phyloP scores from a whole-genome alignment of 2,797 vertebrate species.

The Hozukius guyotensis region DNA sequence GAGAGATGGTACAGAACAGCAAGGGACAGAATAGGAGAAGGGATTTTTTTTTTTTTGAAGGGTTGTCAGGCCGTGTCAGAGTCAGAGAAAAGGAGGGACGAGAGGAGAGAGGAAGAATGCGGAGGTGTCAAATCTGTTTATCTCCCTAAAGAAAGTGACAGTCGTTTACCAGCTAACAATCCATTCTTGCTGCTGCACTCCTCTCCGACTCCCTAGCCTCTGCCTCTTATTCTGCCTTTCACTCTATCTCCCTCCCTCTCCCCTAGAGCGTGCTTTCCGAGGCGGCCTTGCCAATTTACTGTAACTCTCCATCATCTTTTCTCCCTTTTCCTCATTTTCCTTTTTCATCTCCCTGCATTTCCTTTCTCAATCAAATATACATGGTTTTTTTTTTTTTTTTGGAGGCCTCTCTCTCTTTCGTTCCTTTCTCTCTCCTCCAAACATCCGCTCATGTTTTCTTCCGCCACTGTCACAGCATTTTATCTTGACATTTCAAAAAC shows the following conservation, averaged over 20 bases:
- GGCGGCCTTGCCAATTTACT: conserved; percentile 69
- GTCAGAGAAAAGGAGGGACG: conserved; percentile 61
- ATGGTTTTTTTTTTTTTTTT: conserved; percentile 1
- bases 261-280: conserved; percentile 62
- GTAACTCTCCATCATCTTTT: conserved; percentile 70
- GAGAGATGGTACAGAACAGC: conserved; percentile 37
- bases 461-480: conserved; percentile 61
- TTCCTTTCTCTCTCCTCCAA: conserved; percentile 34
- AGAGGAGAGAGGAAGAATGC: conserved; percentile 61
- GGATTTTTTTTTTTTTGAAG: conserved; percentile 54
- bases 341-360: conserved; percentile 66
- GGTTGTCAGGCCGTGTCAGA: conserved; percentile 69
- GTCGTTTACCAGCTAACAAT: conserved; percentile 79
- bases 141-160: conserved; percentile 75
- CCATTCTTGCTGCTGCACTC: conserved; percentile 58
- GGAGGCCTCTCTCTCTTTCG: not conserved
- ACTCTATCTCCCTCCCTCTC: conserved; percentile 28
- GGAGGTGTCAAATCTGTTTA: conserved; percentile 79
- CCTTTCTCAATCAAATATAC: conserved; percentile 67
- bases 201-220: conserved; percentile 52
- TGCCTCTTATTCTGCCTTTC: conserved; percentile 55
- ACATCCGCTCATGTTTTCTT: conserved; percentile 66
- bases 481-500: conserved; percentile 75
- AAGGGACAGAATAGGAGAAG: conserved; percentile 43
- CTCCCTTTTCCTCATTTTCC: conserved; percentile 54